A percentile compares a stretch with the other conserved stretches of the same genome.
These are phyloP conservation scores for Hormaphis cornu DNA, from an alignment of 1,140 invertebrate species.

Conservation along the genomic window DNA sequence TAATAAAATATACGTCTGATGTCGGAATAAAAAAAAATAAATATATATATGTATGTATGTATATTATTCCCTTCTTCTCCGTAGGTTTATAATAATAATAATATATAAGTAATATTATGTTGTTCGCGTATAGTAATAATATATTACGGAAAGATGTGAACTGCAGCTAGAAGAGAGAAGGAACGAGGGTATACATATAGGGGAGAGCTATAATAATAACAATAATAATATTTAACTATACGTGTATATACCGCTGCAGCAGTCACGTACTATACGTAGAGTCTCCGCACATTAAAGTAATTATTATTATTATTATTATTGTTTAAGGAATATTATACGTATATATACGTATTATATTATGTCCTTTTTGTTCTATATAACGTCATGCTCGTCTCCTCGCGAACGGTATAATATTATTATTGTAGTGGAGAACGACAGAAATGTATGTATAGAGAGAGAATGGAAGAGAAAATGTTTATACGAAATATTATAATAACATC, in stretches of 20 bases:
- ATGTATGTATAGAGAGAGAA: neutral
- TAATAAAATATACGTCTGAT: constrained; percentile 28
- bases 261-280: constrained; percentile 21
- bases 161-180: no score
- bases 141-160: constrained; percentile 19
- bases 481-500: constrained; percentile 15
- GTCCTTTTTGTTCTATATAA: constrained; percentile 23
- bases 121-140: no score
- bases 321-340: constrained; percentile 20
- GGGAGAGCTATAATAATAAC: constrained; percentile 19
- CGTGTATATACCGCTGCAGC: neutral
- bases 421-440: neutral
- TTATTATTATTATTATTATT: constrained; percentile 14
- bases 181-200: no score
- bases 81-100: no score
- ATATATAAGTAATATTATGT: no score
- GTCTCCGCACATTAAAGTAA: constrained; percentile 27
- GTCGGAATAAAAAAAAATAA: constrained; percentile 15
- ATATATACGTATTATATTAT: neutral
- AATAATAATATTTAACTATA: constrained; percentile 28
- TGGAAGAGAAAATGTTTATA: constrained; percentile 13
- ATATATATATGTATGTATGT: neutral
- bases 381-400: neutral
- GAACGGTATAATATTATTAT: neutral
- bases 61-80: constrained; percentile 5